Conservation (phyloP, 2,888 invertebrate species). For the Nymphalis urticae region DNA sequence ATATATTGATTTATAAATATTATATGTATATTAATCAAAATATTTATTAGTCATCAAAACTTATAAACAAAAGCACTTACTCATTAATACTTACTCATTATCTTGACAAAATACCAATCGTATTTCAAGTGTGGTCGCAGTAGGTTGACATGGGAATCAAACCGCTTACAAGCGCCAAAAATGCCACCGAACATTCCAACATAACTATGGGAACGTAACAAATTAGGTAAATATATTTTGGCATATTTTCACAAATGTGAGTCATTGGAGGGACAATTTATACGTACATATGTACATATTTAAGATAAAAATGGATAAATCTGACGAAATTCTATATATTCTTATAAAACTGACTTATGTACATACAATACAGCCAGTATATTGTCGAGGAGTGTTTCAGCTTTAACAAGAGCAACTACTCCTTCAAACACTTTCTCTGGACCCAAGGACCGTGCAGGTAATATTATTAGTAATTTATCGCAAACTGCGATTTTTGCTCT, state of each 20-base stretch:
- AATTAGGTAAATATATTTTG: constrained; percentile 55
- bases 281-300: background rate
- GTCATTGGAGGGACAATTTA: constrained; percentile 5
- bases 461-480: too few relatives aligned
- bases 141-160: constrained; percentile 58
- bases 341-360: too few relatives aligned
- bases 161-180: constrained; percentile 52
- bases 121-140: constrained; percentile 52
- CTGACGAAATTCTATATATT: too few relatives aligned
- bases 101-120: constrained; percentile 46
- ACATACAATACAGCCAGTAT: too few relatives aligned
- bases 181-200: constrained; percentile 53
- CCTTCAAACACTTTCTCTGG: too few relatives aligned
- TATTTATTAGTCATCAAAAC: background rate
- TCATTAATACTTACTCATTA: background rate
- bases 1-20: too few relatives aligned
- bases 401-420: too few relatives aligned
- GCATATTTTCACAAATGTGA: constrained; percentile 15
- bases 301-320: background rate
- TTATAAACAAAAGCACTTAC: background rate
- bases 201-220: constrained; percentile 68
- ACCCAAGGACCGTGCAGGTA: too few relatives aligned
- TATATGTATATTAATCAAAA: background rate
- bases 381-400: too few relatives aligned
- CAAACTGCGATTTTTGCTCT: too few relatives aligned